Conservation (phyloP, 2,113 vertebrate species). For the Trinectes maculatus region DNA sequence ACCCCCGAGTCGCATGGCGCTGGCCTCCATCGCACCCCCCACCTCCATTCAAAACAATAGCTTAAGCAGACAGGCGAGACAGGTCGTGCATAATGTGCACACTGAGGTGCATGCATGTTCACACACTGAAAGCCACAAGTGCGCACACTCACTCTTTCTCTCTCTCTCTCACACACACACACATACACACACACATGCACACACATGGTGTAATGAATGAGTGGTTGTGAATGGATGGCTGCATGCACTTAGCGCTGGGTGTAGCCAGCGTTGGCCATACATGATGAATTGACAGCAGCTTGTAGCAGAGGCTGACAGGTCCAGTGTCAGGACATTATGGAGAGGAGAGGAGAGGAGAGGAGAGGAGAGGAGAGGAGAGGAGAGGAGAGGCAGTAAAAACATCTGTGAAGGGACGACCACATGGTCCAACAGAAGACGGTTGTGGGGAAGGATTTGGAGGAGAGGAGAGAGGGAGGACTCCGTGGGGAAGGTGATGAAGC, state of each 20-base stretch:
- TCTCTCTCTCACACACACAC: too few relatives aligned
- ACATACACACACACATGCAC: conserved; percentile 20
- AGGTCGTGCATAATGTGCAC: conserved; percentile 62
- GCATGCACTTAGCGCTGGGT: conserved; percentile 73
- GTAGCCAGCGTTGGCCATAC: conserved; percentile 46
- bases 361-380: too few relatives aligned
- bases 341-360: conserved; percentile 15
- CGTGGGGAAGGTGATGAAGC: conserved; percentile 78
- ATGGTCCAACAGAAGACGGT: conserved; percentile 30
- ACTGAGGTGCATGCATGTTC: conserved; percentile 50
- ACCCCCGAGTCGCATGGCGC: conserved; percentile 67
- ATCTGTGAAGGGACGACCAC: conserved; percentile 8
- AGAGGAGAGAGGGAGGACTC: conserved; percentile 63
- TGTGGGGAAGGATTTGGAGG: conserved; percentile 29
- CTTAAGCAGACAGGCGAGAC: conserved; percentile 63
- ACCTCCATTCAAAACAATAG: conserved; percentile 71
- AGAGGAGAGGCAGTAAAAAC: conserved; percentile 26
- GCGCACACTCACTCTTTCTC: too few relatives aligned
- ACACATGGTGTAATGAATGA: conserved; percentile 67
- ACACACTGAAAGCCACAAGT: conserved; percentile 52
- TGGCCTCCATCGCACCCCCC: conserved; percentile 55
- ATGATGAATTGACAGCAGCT: conserved; percentile 76
- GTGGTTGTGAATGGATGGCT: conserved; percentile 76
- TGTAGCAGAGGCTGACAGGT: conserved; percentile 47
- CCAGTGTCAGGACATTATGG: conserved; percentile 30